Conservation (phyloP, 2,888 invertebrate genomes). For the Plutella xylostella region DNA sequence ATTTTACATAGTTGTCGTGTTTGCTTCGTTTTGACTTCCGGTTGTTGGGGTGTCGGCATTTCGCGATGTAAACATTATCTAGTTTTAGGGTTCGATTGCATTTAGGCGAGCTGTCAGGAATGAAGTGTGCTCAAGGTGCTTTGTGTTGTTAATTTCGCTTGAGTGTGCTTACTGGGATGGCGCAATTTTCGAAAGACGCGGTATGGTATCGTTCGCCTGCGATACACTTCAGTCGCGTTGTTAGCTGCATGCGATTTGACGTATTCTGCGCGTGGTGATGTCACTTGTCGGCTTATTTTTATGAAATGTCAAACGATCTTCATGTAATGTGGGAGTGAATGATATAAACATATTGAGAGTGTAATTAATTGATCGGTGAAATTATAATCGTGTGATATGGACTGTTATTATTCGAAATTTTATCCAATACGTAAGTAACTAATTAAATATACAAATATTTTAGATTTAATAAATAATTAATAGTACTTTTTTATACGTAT, state of each 20-base stretch:
- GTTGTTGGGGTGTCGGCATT: conserved; percentile 66
- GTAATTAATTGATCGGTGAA: conserved; percentile 55
- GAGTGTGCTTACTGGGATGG: conserved; percentile 68
- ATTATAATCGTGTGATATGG: conserved; percentile 54
- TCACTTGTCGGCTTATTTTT: conserved; percentile 66
- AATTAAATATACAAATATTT: conserved; percentile 29
- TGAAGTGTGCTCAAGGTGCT: conserved; percentile 67
- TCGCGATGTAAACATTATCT: conserved; percentile 70
- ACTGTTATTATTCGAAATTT: conserved; percentile 70
- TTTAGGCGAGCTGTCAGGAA: conserved; percentile 58
- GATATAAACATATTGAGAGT: conserved; percentile 59
- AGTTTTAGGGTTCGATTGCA: conserved; percentile 54
- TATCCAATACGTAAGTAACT: conserved; percentile 67
- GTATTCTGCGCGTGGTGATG: conserved; percentile 67
- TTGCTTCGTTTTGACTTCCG: conserved; percentile 73
- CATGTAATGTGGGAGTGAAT: conserved; percentile 61
- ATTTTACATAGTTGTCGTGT: conserved; percentile 84
- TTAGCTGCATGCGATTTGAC: conserved; percentile 70
- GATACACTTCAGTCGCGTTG: conserved; percentile 72
- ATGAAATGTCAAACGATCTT: conserved; percentile 67
- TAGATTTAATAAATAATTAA: conserved; percentile 1
- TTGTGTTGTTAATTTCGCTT: conserved; percentile 67
- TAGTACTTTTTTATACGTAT: background rate
- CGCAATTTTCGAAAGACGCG: conserved; percentile 73
- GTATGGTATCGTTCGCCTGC: conserved; percentile 68